Evolutionary conservation across 2,888 invertebrate genomes (phyloP).

Genomic region (Drosophila fulvimacula): DNA sequence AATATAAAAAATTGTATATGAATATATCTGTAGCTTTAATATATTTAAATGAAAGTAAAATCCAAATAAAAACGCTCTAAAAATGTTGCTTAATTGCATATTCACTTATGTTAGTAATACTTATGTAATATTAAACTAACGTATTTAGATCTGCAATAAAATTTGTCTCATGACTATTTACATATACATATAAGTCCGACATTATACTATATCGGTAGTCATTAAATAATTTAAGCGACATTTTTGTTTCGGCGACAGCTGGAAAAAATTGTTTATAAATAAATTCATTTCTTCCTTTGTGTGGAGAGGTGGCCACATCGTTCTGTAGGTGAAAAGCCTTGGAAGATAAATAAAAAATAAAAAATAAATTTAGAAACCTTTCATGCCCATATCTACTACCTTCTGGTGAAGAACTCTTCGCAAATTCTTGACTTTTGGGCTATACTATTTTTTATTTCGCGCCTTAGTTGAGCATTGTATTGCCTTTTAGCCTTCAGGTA

Average conservation of each 20-base stretch:
- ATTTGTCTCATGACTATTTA: background rate
- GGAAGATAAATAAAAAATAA: background rate
- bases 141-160: constrained; percentile 32
- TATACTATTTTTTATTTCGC: constrained; percentile 37
- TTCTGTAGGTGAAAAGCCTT: constrained; percentile 45
- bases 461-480: constrained; percentile 38
- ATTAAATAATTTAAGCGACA: constrained; percentile 49
- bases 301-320: constrained; percentile 57
- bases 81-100: constrained; percentile 34
- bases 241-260: constrained; percentile 30
- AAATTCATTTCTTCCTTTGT: constrained; percentile 40
- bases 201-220: constrained; percentile 34
- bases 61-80: background rate
- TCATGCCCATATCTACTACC: constrained; percentile 8
- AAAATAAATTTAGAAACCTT: background rate
- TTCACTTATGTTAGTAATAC: constrained; percentile 27
- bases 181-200: background rate
- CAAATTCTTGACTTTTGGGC: background rate
- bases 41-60: background rate
- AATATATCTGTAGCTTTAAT: no score
- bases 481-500: constrained; percentile 27
- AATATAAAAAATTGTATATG: background rate
- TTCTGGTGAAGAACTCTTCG: constrained; percentile 39
- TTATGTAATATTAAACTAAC: constrained; percentile 5
- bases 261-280: constrained; percentile 48